Conservation (phyloP, 2,888 invertebrate species). For the Osmoderma eremita region DNA sequence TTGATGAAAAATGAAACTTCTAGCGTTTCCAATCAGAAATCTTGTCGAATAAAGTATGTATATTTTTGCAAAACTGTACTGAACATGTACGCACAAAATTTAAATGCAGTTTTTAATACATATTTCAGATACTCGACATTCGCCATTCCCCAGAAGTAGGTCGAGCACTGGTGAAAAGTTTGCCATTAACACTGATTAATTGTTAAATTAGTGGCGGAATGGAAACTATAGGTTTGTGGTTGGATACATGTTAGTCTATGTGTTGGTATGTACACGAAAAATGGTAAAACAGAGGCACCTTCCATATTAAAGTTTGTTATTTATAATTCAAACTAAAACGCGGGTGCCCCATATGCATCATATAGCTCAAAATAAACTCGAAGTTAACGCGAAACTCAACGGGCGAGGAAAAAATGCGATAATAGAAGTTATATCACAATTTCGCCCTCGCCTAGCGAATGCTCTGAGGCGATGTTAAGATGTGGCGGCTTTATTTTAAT, state of each 20-base stretch:
- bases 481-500: conserved; percentile 44
- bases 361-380: conserved; percentile 41
- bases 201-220: conserved; percentile 1
- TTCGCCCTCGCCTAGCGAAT: conserved; percentile 33
- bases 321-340: conserved; percentile 41
- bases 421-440: conserved; percentile 43
- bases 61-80: too few species aligned
- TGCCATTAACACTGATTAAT: conserved; percentile 24
- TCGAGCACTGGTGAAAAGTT: conserved; percentile 5
- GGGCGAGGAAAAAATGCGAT: conserved; percentile 36
- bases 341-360: conserved; percentile 41
- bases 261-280: not conserved
- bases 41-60: too few species aligned
- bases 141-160: too few species aligned
- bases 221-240: not conserved
- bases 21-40: too few species aligned
- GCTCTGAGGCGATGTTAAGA: conserved; percentile 35
- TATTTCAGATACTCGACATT: too few species aligned
- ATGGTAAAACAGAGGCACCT: conserved; percentile 19
- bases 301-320: conserved; percentile 40
- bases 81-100: too few species aligned
- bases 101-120: too few species aligned
- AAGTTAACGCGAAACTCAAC: conserved; percentile 40
- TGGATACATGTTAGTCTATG: not conserved
- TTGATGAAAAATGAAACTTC: too few species aligned